Conservation (phyloP, 2,888 invertebrate species). For the Imbricaverruca yamaguchii region DNA sequence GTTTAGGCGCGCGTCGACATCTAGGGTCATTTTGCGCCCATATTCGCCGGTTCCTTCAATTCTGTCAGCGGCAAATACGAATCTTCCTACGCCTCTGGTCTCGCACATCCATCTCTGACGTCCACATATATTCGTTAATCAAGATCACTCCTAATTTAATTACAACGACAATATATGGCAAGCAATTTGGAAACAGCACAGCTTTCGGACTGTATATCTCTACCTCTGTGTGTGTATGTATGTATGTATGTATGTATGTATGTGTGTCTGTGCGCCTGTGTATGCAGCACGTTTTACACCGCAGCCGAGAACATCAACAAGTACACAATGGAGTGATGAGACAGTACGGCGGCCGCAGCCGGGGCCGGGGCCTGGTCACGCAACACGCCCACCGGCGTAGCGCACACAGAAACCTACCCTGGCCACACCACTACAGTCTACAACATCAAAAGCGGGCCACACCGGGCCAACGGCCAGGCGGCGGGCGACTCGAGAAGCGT, state of each 20-base stretch:
- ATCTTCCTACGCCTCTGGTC: too few species aligned
- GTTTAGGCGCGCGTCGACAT: too few species aligned
- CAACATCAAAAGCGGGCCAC: conserved; percentile 5
- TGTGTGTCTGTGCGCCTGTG: too few species aligned
- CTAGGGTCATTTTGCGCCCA: too few species aligned
- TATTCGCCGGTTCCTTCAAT: too few species aligned
- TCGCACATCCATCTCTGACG: neutral
- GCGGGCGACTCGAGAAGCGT: neutral
- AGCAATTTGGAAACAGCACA: neutral
- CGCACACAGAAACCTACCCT: neutral
- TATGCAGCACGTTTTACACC: neutral
- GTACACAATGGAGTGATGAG: neutral
- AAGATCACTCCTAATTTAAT: neutral
- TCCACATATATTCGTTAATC: conserved; percentile 13
- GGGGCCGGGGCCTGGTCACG: neutral
- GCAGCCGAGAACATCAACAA: neutral
- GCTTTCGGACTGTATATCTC: too few species aligned
- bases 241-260: too few species aligned
- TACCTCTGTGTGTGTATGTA: too few species aligned
- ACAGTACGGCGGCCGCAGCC: neutral
- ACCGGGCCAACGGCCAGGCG: neutral
- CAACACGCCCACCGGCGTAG: neutral
- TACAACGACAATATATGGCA: conserved; percentile 18
- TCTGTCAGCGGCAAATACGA: too few species aligned
- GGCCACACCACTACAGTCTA: neutral